Evolutionary conservation across 2,113 vertebrate species (phyloP), one percentile per base, ranked within the genome.

Genomic region (Ictalurus furcatus): DNA sequence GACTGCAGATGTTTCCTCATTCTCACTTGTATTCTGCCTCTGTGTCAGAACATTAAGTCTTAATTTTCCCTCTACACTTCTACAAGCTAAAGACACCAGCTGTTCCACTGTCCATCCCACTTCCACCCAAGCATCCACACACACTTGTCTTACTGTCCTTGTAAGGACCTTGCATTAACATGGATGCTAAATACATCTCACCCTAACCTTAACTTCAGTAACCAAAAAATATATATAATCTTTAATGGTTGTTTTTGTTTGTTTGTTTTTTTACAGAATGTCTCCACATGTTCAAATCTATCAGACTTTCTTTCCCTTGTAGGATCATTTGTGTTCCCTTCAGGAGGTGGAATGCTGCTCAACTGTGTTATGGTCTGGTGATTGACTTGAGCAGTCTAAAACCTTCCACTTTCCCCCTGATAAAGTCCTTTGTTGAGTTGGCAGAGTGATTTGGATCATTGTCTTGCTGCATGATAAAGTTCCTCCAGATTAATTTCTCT

Each of bases 1-100:
- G 58, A 80, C 34, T 52, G 73, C 58, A 79, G 74, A 79, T 48
- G 59, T 63, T 44, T 30, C 9, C 40, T 34, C 17, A 16, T 23
- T 44, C 40, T 76, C 37, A 89, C 93, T 89, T 93, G 85, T 91
- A 92, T 93, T 93, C 91, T 85, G 54, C 73, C 82, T 90, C 82
- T 90, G 86, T 12, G 56, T 80, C 48, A 54, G 73, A 89, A 80
- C 89, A 88, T 88, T 52, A 30, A 84, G 80, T 89, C 89, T 67
- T 86, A 56, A 76, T 90, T 89, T 88, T 61, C 85, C 84, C 85
- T 80, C 67, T 90, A 92, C 90, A 93, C 92, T 87, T 85, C 82
- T 19, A 76, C 90, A 87, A 90, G 88, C 90, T 84, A 87, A 61
- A 59, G 84, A 59, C 69, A 73, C 69, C 69, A 73, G 73, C 37